phyloP scores from a whole-genome alignment of 2,113 vertebrate species.

The Cyanoderma ruficeps region DNA sequence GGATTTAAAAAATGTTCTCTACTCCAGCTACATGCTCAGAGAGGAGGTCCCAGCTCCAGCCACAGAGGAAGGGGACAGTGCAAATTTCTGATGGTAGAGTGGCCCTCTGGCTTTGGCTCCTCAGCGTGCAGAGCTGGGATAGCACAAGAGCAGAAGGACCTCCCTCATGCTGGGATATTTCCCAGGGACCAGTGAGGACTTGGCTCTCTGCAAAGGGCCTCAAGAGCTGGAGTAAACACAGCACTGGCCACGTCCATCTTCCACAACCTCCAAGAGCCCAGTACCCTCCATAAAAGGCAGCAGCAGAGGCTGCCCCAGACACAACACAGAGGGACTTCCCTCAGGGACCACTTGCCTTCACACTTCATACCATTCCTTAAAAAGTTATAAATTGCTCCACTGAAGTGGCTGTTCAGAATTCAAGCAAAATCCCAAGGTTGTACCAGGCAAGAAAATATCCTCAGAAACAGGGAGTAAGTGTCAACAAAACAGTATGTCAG shows the following conservation, averaged over 20 bases:
- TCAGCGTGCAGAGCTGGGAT: background rate
- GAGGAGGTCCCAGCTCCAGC: background rate
- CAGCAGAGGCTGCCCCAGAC: background rate
- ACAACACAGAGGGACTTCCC: background rate
- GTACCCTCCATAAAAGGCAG: constrained; percentile 8
- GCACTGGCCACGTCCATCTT: background rate
- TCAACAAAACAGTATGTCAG: background rate
- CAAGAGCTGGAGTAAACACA: background rate
- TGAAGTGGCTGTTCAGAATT: background rate
- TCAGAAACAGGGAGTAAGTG: background rate
- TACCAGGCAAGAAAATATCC: background rate
- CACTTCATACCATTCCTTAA: constrained; percentile 36
- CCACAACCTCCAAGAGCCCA: background rate
- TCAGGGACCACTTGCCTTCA: background rate
- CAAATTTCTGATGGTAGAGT: background rate
- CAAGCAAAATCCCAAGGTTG: background rate
- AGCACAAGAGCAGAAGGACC: background rate
- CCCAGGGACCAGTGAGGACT: background rate
- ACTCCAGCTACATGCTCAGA: background rate
- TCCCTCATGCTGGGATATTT: background rate
- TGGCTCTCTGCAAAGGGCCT: background rate
- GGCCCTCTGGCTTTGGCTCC: background rate
- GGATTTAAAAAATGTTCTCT: background rate
- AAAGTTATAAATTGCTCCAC: background rate
- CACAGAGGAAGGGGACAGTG: background rate